Conservation (phyloP, 92 coral and sea anemone genomes). For the Phenganax stokvisi region DNA sequence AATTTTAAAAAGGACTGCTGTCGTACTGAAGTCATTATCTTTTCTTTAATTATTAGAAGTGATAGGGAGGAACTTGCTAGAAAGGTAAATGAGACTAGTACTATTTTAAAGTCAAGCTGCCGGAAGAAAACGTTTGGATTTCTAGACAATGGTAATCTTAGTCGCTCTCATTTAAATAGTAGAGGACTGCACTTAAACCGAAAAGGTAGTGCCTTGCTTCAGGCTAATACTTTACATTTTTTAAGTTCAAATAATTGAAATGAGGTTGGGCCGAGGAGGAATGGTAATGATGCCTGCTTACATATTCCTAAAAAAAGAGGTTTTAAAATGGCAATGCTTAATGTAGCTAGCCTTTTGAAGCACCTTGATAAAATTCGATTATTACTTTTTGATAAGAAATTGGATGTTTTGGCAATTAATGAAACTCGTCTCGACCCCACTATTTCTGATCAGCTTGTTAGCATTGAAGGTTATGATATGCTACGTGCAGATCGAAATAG, state of each 20-base stretch:
- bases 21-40: background rate
- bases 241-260: background rate
- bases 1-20: background rate
- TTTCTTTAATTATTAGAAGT: background rate
- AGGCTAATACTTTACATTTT: background rate
- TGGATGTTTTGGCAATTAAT: background rate
- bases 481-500: too few species aligned
- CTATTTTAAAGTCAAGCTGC: background rate
- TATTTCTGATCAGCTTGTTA: background rate
- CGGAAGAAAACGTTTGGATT: background rate
- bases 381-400: background rate
- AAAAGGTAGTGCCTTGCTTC: background rate
- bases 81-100: background rate
- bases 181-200: background rate
- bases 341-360: background rate
- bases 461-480: too few species aligned
- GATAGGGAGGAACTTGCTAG: background rate
- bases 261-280: background rate
- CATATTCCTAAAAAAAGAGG: background rate
- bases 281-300: background rate
- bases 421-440: background rate
- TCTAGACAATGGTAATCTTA: background rate
- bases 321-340: slow-evolving; percentile 3
- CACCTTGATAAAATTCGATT: slow-evolving; percentile 8
- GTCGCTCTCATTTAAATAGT: background rate